Conservation (phyloP, 2,888 invertebrate species). For the Tortrix viridana region DNA sequence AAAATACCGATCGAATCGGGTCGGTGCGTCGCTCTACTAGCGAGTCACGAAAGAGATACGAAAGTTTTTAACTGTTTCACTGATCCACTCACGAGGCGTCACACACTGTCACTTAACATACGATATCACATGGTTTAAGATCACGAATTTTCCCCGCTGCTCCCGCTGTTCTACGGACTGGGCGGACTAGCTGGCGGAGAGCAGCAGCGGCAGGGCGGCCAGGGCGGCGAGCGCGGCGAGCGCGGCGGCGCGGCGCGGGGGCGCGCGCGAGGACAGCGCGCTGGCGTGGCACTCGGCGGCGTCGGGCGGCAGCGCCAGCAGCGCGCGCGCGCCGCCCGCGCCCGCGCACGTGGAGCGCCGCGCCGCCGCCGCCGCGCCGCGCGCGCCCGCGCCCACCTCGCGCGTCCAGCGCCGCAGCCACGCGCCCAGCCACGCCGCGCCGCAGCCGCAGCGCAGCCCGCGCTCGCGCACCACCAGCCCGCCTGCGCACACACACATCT, state of each 20-base stretch:
- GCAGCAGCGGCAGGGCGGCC: not conserved
- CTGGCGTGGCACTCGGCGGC: slow-evolving; percentile 91
- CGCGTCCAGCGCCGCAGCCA: slow-evolving; percentile 94
- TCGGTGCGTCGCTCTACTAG: too few relatives aligned
- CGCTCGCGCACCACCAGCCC: slow-evolving; percentile 91
- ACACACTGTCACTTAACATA: too few relatives aligned
- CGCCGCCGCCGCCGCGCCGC: slow-evolving; percentile 55
- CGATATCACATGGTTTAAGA: too few relatives aligned
- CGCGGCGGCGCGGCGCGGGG: slow-evolving; percentile 31
- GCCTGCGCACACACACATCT: slow-evolving; percentile 74
- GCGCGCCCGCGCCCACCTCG: slow-evolving; percentile 89
- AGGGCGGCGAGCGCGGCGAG: not conserved
- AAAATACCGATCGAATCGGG: too few relatives aligned
- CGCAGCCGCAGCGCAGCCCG: slow-evolving; percentile 92
- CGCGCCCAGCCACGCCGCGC: slow-evolving; percentile 92
- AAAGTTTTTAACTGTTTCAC: too few relatives aligned
- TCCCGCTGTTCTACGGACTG: not conserved
- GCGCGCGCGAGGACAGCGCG: slow-evolving; percentile 77
- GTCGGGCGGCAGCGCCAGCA: slow-evolving; percentile 88
- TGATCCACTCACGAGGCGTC: too few relatives aligned
- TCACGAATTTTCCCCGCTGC: not conserved
- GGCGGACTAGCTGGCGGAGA: not conserved
- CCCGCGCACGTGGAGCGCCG: slow-evolving; percentile 54
- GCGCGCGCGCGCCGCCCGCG: slow-evolving; percentile 52
- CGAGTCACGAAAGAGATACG: too few relatives aligned